Conservation (phyloP, 2,888 invertebrate genomes). For the Orthosia cruda region DNA sequence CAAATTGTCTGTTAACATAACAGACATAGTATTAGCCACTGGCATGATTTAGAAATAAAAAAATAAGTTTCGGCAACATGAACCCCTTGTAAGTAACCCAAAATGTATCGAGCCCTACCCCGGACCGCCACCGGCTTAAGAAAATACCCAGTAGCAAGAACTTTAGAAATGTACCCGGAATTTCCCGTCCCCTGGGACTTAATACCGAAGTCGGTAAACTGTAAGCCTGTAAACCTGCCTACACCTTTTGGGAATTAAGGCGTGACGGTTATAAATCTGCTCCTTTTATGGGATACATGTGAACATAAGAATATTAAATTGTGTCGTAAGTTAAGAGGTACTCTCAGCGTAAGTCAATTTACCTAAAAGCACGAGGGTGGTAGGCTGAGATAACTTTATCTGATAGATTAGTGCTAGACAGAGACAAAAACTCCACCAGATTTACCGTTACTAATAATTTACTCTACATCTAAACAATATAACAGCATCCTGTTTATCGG, state of each 20-base stretch:
- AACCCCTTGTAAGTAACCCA: too few relatives aligned
- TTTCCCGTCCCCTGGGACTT: conserved; percentile 12
- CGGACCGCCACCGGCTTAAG: not conserved
- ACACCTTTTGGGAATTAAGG: conserved; percentile 14
- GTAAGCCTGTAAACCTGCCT: conserved; percentile 28
- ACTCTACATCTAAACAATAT: not conserved
- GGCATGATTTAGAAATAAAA: not conserved
- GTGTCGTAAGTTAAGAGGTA: conserved; percentile 21
- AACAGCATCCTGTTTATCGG: not conserved
- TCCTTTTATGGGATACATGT: conserved; percentile 20
- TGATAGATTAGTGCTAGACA: conserved; percentile 12
- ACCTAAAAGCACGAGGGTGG: conserved; percentile 41
- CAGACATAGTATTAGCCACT: not conserved
- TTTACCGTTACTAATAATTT: not conserved
- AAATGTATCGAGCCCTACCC: not conserved
- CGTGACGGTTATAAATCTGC: conserved; percentile 18
- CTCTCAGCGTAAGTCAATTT: conserved; percentile 44
- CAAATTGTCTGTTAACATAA: not conserved
- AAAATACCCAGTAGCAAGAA: conserved; percentile 5
- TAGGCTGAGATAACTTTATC: conserved; percentile 30
- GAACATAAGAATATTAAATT: conserved; percentile 23
- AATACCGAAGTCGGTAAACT: conserved; percentile 17
- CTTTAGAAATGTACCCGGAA: conserved; percentile 18
- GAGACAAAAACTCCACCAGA: not conserved
- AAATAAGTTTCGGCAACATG: not conserved